Evolutionary conservation across 2,113 vertebrate genomes (phyloP).

Genomic region (Tonatia bakeri): DNA sequence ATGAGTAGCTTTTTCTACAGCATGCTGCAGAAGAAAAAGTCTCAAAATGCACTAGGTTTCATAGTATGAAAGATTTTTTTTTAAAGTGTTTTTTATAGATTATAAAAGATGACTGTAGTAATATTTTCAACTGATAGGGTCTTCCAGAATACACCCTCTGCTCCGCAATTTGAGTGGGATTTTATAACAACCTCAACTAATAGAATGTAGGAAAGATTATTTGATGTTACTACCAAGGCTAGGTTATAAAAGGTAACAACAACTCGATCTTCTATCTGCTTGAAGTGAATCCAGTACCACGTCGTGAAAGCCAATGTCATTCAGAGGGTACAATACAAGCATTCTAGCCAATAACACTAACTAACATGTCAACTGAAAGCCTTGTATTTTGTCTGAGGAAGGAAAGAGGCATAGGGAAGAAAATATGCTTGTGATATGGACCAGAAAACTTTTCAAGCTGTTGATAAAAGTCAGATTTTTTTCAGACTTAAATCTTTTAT

Average conservation of each 20-base stretch:
- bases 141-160: not conserved
- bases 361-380: not conserved
- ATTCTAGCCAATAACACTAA: not conserved
- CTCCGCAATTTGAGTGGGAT: not conserved
- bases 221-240: not conserved
- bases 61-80: not conserved
- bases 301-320: not conserved
- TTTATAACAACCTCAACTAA: not conserved
- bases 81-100: not conserved
- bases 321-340: not conserved
- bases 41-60: not conserved
- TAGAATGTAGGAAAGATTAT: not conserved
- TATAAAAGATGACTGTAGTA: not conserved
- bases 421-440: not conserved
- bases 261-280: not conserved
- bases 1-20: not conserved
- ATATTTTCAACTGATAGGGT: not conserved
- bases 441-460: not conserved
- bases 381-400: not conserved
- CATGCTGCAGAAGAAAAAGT: not conserved
- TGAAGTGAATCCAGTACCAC: not conserved
- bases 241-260: not conserved
- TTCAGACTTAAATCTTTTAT: not conserved
- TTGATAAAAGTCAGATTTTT: not conserved
- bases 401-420: not conserved